Conservation (phyloP, 2,888 invertebrate species). For the Coenonympha glycerion region DNA sequence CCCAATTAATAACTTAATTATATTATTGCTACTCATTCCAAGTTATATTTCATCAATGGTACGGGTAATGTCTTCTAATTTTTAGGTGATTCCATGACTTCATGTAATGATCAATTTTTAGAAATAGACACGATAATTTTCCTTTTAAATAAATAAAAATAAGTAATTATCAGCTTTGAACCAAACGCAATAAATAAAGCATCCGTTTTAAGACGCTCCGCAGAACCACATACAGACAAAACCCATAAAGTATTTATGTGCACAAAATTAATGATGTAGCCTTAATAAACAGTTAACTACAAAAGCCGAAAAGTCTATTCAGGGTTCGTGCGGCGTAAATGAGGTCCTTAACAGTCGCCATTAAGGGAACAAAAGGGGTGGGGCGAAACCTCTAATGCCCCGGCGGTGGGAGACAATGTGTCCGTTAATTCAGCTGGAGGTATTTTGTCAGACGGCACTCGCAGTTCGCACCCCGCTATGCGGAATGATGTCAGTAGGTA, state of each 20-base stretch:
- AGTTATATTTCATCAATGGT: no score
- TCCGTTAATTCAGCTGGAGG: constrained; percentile 35
- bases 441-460: constrained; percentile 24
- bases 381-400: constrained; percentile 44
- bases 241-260: background rate
- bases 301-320: constrained; percentile 33
- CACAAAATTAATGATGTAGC: constrained; percentile 17
- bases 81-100: no score
- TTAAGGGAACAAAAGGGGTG: constrained; percentile 51
- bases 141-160: no score
- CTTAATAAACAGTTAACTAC: constrained; percentile 23
- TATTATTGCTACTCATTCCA: no score
- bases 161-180: no score
- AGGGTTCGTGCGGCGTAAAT: constrained; percentile 38
- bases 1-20: no score
- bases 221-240: background rate
- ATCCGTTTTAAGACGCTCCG: no score
- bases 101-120: no score
- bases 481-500: background rate
- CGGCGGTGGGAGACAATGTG: constrained; percentile 37
- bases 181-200: no score
- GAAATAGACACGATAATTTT: no score
- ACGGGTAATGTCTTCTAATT: no score
- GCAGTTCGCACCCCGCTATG: constrained; percentile 5
- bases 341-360: constrained; percentile 48